phyloP scores from a whole-genome alignment of 2,797 vertebrate genomes.

The Microctenopoma steveboyesi region DNA sequence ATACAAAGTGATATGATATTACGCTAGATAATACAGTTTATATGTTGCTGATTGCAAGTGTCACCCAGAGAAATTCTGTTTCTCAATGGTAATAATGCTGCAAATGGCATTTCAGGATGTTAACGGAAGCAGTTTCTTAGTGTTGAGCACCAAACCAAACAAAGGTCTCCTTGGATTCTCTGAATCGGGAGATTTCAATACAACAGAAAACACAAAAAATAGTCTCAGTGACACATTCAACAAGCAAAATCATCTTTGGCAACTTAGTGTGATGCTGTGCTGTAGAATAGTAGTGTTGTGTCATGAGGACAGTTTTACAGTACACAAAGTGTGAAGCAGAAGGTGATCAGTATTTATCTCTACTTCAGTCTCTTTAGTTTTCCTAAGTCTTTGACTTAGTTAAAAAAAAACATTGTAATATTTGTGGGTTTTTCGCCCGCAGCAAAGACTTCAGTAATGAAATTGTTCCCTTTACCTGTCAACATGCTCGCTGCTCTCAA shows the following conservation, averaged over 20 bases:
- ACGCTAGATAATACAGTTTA: conserved; percentile 29
- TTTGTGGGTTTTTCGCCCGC: not conserved
- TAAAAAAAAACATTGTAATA: not conserved
- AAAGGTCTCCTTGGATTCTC: conserved; percentile 48
- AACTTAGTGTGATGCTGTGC: conserved; percentile 25
- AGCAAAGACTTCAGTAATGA: not conserved
- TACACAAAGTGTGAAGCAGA: conserved; percentile 20
- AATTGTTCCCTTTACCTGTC: not conserved
- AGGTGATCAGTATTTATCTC: not conserved
- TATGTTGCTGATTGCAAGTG: conserved; percentile 4
- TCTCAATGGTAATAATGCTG: conserved; percentile 18
- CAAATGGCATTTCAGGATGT: conserved; percentile 27
- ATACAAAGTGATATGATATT: conserved; percentile 27
- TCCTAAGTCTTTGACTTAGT: not conserved
- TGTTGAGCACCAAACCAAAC: conserved; percentile 42
- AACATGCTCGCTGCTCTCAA: not conserved
- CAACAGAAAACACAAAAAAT: conserved; percentile 2
- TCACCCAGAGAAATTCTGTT: conserved; percentile 22
- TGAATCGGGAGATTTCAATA: conserved; percentile 65
- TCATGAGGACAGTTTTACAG: conserved; percentile 32
- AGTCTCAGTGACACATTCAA: conserved; percentile 43
- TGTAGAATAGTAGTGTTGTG: conserved; percentile 1
- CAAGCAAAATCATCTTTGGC: conserved; percentile 65
- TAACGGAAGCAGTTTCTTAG: conserved; percentile 25
- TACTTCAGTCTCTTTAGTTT: not conserved